Conservation (phyloP, 2,797 vertebrate species). For the Intellagama lesueurii region DNA sequence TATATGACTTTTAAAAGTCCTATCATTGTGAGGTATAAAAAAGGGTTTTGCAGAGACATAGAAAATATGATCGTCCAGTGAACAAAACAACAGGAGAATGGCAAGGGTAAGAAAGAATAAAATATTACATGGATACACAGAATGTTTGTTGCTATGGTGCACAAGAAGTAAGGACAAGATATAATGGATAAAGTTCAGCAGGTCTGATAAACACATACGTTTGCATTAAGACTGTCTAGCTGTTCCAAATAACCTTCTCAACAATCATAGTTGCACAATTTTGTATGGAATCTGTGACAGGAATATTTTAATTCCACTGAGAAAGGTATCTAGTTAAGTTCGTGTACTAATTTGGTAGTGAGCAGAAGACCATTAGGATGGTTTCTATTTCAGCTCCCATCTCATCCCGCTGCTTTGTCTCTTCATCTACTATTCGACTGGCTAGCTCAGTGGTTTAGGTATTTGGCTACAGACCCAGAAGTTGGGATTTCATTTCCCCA, state of each 20-base stretch:
- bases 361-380: background rate
- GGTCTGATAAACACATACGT: background rate
- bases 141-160: background rate
- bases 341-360: background rate
- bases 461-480: no score
- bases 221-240: background rate
- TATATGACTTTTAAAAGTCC: background rate
- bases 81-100: background rate
- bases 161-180: background rate
- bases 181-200: background rate
- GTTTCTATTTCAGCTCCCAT: background rate
- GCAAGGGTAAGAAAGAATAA: background rate
- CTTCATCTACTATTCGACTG: background rate
- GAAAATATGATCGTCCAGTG: no score
- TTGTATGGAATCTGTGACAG: background rate
- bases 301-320: background rate
- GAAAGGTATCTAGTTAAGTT: background rate
- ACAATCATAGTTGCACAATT: background rate
- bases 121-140: background rate
- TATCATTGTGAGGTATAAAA: background rate
- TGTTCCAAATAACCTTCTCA: background rate
- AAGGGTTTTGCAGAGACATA: background rate
- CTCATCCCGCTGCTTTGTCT: background rate
- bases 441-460: no score
- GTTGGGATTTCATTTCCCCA: no score